phyloP scores from a whole-genome alignment of 2,888 invertebrate species.

The Zygaena filipendulae region DNA sequence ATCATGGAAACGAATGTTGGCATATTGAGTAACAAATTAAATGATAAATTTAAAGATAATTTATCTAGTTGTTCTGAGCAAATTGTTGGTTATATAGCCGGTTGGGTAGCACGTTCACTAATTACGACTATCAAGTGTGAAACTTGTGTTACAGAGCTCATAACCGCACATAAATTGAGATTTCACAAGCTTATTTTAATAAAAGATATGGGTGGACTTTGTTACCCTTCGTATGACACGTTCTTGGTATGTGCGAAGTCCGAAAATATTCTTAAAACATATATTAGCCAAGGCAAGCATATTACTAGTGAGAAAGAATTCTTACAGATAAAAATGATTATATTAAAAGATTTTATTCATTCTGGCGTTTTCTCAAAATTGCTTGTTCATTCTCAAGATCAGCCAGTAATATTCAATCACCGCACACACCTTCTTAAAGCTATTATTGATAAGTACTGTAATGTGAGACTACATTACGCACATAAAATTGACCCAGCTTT shows the following conservation, averaged over 20 bases:
- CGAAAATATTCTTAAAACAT: neutral
- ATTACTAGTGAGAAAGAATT: constrained; percentile 1
- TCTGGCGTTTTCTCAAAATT: constrained; percentile 4
- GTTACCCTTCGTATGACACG: neutral
- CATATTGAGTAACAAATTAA: neutral
- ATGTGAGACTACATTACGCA: constrained; percentile 6
- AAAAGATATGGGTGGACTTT: constrained; percentile 11
- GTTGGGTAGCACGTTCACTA: constrained; percentile 7
- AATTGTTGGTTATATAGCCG: constrained; percentile 10
- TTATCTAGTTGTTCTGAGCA: constrained; percentile 4
- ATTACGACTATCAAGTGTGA: constrained; percentile 7
- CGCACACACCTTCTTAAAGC: constrained; percentile 6
- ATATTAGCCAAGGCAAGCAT: neutral
- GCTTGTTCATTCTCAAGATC: constrained; percentile 3
- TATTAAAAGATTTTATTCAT: constrained; percentile 1
- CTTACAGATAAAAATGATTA: constrained; percentile 1
- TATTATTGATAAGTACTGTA: constrained; percentile 9
- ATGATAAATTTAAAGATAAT: constrained; percentile 1
- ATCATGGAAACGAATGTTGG: constrained; percentile 4
- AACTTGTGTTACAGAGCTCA: constrained; percentile 3
- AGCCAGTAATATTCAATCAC: constrained; percentile 5
- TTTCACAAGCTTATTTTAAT: constrained; percentile 6
- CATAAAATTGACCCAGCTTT: constrained; percentile 9
- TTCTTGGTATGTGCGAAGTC: neutral
- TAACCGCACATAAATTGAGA: constrained; percentile 2